These are phyloP conservation scores for Triplophysa siluroides DNA, from an alignment of 2,113 vertebrate species.

Conservation along the genomic window DNA sequence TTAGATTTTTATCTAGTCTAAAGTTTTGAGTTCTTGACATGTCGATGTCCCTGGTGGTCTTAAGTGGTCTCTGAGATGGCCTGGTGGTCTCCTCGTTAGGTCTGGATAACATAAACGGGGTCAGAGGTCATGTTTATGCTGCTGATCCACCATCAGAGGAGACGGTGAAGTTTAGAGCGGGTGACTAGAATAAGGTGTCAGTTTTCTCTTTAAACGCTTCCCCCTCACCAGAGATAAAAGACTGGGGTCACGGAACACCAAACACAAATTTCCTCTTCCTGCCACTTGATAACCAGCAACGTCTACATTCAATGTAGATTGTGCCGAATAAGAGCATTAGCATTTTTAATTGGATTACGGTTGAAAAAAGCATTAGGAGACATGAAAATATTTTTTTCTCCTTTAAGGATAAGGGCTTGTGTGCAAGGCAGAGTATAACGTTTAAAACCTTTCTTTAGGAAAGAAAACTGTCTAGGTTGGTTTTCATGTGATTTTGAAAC, in stretches of 20 bases:
- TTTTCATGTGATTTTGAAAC: constrained; percentile 9
- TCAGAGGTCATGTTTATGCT: constrained; percentile 28
- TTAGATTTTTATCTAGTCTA: neutral
- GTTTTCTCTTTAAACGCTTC: constrained; percentile 1
- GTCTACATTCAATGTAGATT: constrained; percentile 11
- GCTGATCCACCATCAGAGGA: constrained; percentile 39
- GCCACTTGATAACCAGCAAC: constrained; percentile 26
- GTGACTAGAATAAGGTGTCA: constrained; percentile 26
- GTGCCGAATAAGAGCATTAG: constrained; percentile 16
- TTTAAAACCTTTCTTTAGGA: constrained; percentile 25
- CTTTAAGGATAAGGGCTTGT: constrained; percentile 18
- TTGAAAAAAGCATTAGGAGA: constrained; percentile 23
- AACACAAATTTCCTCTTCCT: constrained; percentile 21
- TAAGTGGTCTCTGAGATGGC: constrained; percentile 6
- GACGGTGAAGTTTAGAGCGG: neutral
- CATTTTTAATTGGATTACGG: constrained; percentile 34
- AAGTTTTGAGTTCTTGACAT: neutral
- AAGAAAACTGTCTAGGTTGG: constrained; percentile 25
- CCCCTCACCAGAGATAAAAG: constrained; percentile 17
- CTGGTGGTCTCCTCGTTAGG: constrained; percentile 40
- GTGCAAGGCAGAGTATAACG: neutral
- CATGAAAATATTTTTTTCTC: constrained; percentile 12
- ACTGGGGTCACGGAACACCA: constrained; percentile 14
- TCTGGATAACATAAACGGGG: constrained; percentile 31
- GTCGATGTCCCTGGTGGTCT: constrained; percentile 12